Base-by-base conservation (phyloP, 2,113 vertebrate species). In the Ibidorhyncha struthersii region DNA sequence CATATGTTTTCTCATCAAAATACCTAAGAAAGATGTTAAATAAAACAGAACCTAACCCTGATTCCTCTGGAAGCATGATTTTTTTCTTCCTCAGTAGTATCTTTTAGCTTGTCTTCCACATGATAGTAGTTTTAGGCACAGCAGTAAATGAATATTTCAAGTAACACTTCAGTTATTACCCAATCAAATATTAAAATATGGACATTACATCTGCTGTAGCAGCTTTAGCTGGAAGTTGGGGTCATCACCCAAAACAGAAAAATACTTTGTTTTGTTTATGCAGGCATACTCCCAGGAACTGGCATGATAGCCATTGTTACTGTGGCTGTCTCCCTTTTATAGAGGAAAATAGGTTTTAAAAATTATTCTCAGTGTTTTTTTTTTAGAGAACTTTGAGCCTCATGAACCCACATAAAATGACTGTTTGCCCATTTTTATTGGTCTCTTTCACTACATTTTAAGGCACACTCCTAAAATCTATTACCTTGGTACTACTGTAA, bases 321-420 rank as follows among this genome's bases (percentile, higher is more conserved):
- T 70, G 20, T 56, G 26, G 26, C 15, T 0, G 0, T 27, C 12
- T 65, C 34, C 49, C 25, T 59, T 70, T 19, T 65, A 12, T 0
- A 55, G 21, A 38, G 10, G 14, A 82, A 89, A 72, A 56, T 1
- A 52, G 4, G 2, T 49, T 82, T 62, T 29, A 50, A 71, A 72
- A 74, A 38, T 38, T 41, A 36, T 69, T 95, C 21, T 17, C 29
- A 14, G 3, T 32, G 38, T 0, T n/a, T n/a, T 6, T 30, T 74
- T 76, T 82, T 30, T 52, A 34, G 50, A 81, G 11, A 73, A 45
- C 16, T 73, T 76, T 22, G 32, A 90, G 19, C 17, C 45, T 92
- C 34, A 45, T 66, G 55, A 82, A 88, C 18, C 2, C 14, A 71
- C 15, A 69, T 45, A 66, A 74, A 76, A 71, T 82, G 4, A 14